phyloP scores from a whole-genome alignment of 2,888 invertebrate genomes.

The Drosophila merina region DNA sequence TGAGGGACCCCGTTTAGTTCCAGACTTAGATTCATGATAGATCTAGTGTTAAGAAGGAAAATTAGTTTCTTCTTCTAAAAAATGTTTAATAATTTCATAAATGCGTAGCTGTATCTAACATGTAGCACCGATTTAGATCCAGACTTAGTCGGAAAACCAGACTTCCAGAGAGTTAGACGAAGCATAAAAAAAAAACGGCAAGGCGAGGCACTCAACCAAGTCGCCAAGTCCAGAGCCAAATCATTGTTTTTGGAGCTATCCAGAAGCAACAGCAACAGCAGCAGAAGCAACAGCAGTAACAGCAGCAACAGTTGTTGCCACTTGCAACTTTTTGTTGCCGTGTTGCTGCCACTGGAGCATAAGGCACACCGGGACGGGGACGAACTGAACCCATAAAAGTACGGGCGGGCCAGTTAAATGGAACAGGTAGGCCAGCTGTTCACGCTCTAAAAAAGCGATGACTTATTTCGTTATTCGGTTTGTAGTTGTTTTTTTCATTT shows the following conservation, averaged over 20 bases:
- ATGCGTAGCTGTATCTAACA: conserved; percentile 1
- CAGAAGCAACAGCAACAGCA: conserved; percentile 39
- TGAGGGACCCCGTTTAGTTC: no score
- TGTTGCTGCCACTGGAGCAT: conserved; percentile 60
- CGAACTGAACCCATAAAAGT: conserved; percentile 71
- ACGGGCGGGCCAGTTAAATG: conserved; percentile 74
- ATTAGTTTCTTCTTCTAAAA: no score
- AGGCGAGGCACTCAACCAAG: conserved; percentile 76
- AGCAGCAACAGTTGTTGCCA: conserved; percentile 45
- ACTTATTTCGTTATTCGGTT: conserved; percentile 46
- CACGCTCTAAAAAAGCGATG: conserved; percentile 74
- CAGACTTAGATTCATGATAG: no score
- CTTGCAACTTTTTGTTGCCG: conserved; percentile 60
- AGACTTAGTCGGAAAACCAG: conserved; percentile 41
- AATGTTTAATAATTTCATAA: neutral
- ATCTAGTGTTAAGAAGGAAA: no score
- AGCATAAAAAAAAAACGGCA: conserved; percentile 69
- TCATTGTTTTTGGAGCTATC: conserved; percentile 39
- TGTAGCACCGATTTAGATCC: conserved; percentile 47
- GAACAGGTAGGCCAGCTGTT: conserved; percentile 76
- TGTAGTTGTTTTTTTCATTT: neutral
- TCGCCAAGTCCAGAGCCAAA: conserved; percentile 52
- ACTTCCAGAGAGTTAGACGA: conserved; percentile 57
- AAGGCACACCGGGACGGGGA: conserved; percentile 60
- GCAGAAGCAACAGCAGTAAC: conserved; percentile 10